phyloP scores from a whole-genome alignment of 1,140 invertebrate species.

The Limonius californicus region DNA sequence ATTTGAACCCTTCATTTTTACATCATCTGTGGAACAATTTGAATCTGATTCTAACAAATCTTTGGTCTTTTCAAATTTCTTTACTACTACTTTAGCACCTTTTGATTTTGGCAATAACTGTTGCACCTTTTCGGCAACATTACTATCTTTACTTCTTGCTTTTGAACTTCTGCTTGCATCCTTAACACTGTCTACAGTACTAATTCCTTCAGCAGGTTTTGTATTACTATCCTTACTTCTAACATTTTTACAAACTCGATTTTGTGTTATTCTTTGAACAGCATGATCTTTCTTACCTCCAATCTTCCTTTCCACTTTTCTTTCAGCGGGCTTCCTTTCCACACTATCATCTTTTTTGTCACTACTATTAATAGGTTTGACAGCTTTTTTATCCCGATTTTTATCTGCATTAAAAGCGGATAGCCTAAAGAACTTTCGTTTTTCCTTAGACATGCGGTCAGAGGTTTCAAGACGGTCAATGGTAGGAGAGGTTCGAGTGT shows the following conservation, averaged over 20 bases:
- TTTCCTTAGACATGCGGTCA: conserved; percentile 78
- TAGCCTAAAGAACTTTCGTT: conserved; percentile 79
- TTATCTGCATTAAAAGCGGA: conserved; percentile 66
- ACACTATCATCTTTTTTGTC: conserved; percentile 8
- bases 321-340: neutral
- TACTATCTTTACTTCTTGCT: neutral
- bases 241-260: conserved; percentile 2
- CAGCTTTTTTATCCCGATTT: conserved; percentile 34
- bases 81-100: no score
- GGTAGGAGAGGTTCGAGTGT: conserved; percentile 37
- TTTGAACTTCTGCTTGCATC: neutral
- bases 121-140: no score
- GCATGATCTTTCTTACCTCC: neutral
- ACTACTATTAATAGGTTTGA: neutral
- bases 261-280: conserved; percentile 5
- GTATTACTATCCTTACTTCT: neutral
- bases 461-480: conserved; percentile 54
- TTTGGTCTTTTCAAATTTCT: conserved; percentile 2
- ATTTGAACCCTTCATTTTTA: neutral
- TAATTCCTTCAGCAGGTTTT: neutral
- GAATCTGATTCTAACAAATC: conserved; percentile 3
- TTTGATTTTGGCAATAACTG: no score
- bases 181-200: neutral
- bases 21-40: neutral
- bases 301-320: neutral